Percentiles rank a stretch among this genome's conserved stretches.
Evolutionary conservation across 2,888 invertebrate species (phyloP).

Genomic region (Perithous albicinctus): DNA sequence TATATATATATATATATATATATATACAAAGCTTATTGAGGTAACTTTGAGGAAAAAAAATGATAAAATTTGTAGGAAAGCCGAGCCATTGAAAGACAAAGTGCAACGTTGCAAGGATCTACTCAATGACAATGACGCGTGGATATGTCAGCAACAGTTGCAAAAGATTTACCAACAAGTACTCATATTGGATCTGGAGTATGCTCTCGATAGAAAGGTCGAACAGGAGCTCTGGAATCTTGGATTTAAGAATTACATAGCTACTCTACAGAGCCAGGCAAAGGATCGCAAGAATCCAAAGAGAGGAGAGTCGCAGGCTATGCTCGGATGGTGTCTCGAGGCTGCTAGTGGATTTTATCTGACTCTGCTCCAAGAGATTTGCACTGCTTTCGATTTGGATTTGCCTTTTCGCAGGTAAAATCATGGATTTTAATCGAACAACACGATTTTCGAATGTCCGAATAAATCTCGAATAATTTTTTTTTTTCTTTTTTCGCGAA

Average conservation of each 20-base stretch:
- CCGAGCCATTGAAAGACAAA: slow-evolving; percentile 90
- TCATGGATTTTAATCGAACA: too few species aligned
- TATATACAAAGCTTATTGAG: background rate
- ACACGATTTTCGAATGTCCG: background rate
- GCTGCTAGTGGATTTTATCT: slow-evolving; percentile 95
- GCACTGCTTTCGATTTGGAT: slow-evolving; percentile 92
- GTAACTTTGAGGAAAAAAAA: background rate
- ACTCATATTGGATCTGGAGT: slow-evolving; percentile 92
- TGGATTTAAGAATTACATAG: slow-evolving; percentile 95
- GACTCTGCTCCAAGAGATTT: slow-evolving; percentile 92
- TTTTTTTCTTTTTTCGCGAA: background rate
- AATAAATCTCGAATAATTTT: background rate
- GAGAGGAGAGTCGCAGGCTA: slow-evolving; percentile 91
- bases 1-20: too few species aligned
- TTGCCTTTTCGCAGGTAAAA: slow-evolving; percentile 89
- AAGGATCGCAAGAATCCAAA: slow-evolving; percentile 93
- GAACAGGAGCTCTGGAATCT: slow-evolving; percentile 96
- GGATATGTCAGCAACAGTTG: slow-evolving; percentile 85
- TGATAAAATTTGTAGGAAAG: slow-evolving; percentile 87
- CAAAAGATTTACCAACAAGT: slow-evolving; percentile 86
- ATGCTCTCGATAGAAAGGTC: slow-evolving; percentile 94
- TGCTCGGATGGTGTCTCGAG: slow-evolving; percentile 92
- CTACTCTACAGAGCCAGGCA: slow-evolving; percentile 90
- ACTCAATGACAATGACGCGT: slow-evolving; percentile 85
- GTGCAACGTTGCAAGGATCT: slow-evolving; percentile 88